Evolutionary conservation across 2,888 invertebrate genomes (phyloP), one percentile per base, ranked within the genome.

Genomic region (Cerastoderma edule): DNA sequence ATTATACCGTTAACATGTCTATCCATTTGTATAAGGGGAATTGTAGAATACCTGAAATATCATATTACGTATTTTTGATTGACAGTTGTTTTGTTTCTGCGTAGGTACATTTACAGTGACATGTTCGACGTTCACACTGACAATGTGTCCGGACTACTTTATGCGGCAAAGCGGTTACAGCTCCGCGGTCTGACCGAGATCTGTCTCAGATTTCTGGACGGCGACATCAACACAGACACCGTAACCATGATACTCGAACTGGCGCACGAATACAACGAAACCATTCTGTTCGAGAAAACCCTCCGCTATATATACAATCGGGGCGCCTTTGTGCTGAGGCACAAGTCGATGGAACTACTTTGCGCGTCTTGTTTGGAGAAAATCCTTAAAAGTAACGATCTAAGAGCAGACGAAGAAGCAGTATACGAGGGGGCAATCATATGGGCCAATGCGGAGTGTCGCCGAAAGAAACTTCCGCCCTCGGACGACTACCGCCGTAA

Each of bases 361-460:
- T 94, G 94, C n/a, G 94, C 95, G 75, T 94, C 94, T 53, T 95
- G 96, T 83, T 93, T 97, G 32, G 93, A 94, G 6, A 94, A 95
- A 48, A 67, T 82, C 13, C 95, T 97, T 64, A 94, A 94, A 69
- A 94, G 96, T 5, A 95, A 96, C 83, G 95, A 95, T 3, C 92
- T 97, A 64, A 93, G 94, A 72, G 94, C 96, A 4, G 93, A 94
- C 10, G 90, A 90, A 74, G 79, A 85, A 32, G 80, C 80, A 1
- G 83, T 89, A 6, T 88, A 84, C 66, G 83, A 82, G 28, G 87
- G 81, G 4, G 78, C 85, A 60, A 57, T 84, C 19, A 67, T 72
- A 8, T 90, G 90, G 90, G 88, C 89, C 8, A 84, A 85, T 46
- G 76, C 80, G 5, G 86, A 89, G 70, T 89, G 89, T 67, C 67